A percentile compares a stretch with the other conserved stretches of the same genome.
phyloP scores from a whole-genome alignment of 2,113 vertebrate genomes.

The Thermophis baileyi region DNA sequence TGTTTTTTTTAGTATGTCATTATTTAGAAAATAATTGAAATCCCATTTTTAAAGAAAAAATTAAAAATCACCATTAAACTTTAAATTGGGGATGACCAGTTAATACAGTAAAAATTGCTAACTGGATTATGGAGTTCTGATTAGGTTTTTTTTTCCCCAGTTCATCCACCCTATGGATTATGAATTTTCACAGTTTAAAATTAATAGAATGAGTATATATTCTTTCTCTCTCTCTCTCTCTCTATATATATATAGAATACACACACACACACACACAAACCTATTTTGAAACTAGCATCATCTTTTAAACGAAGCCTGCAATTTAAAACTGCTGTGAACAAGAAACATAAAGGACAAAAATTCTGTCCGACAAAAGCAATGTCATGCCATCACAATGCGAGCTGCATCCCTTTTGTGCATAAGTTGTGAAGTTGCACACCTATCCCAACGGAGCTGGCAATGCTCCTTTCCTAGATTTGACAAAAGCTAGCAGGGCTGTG shows the following conservation, averaged over 20 bases:
- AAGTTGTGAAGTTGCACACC: not conserved
- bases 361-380: not conserved
- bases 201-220: not conserved
- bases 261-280: not conserved
- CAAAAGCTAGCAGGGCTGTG: not conserved
- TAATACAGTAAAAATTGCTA: not conserved
- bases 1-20: not conserved
- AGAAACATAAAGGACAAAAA: too few species aligned
- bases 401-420: not conserved
- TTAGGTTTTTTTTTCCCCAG: not conserved
- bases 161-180: not conserved
- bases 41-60: not conserved
- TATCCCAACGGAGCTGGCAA: not conserved
- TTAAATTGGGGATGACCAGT: not conserved
- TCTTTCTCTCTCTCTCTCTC: too few species aligned
- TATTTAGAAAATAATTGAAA: not conserved
- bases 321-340: not conserved
- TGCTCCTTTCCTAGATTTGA: not conserved
- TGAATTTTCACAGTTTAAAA: not conserved
- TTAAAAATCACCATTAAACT: not conserved
- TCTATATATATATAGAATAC: too few species aligned
- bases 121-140: not conserved
- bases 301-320: not conserved
- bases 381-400: not conserved
- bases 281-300: not conserved